A percentile compares a stretch with the other conserved stretches of the same genome.
phyloP scores from a whole-genome alignment of 2,888 invertebrate genomes.

The Chydorus sphaericus region DNA sequence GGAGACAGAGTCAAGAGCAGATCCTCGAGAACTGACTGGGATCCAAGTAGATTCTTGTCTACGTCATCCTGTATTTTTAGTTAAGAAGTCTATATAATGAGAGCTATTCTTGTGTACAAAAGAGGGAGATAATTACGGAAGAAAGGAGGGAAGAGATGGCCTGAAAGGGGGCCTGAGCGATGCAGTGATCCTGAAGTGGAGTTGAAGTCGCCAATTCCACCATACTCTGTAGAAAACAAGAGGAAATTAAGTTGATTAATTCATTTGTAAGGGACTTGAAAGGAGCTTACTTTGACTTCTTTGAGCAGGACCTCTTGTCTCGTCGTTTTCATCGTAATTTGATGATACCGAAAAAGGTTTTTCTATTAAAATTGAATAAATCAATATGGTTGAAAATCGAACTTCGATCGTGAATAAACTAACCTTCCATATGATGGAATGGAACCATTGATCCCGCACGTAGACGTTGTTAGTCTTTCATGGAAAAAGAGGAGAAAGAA shows the following conservation, averaged over 20 bases:
- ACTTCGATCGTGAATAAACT: not conserved
- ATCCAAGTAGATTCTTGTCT: too few relatives aligned
- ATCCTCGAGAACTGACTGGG: slow-evolving; percentile 29
- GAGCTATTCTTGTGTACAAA: too few relatives aligned
- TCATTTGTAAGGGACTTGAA: not conserved
- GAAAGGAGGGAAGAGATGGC: slow-evolving; percentile 54
- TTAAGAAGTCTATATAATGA: too few relatives aligned
- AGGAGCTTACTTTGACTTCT: slow-evolving; percentile 52
- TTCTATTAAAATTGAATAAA: slow-evolving; percentile 39
- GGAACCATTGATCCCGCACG: slow-evolving; percentile 67
- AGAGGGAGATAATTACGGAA: slow-evolving; percentile 22
- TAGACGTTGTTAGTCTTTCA: slow-evolving; percentile 62
- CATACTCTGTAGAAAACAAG: slow-evolving; percentile 42
- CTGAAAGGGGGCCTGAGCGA: slow-evolving; percentile 53
- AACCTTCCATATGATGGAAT: slow-evolving; percentile 65
- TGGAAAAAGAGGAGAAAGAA: too few relatives aligned
- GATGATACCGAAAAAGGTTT: slow-evolving; percentile 57
- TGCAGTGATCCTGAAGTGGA: slow-evolving; percentile 59
- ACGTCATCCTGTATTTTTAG: too few relatives aligned
- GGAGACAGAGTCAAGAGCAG: slow-evolving; percentile 42
- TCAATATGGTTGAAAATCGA: slow-evolving; percentile 8
- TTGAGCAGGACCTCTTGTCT: slow-evolving; percentile 56
- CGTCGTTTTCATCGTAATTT: slow-evolving; percentile 47
- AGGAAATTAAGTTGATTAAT: slow-evolving; percentile 10
- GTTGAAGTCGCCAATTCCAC: slow-evolving; percentile 58